Base-by-base conservation (phyloP, 2,797 vertebrate genomes). In the Channa striata region DNA sequence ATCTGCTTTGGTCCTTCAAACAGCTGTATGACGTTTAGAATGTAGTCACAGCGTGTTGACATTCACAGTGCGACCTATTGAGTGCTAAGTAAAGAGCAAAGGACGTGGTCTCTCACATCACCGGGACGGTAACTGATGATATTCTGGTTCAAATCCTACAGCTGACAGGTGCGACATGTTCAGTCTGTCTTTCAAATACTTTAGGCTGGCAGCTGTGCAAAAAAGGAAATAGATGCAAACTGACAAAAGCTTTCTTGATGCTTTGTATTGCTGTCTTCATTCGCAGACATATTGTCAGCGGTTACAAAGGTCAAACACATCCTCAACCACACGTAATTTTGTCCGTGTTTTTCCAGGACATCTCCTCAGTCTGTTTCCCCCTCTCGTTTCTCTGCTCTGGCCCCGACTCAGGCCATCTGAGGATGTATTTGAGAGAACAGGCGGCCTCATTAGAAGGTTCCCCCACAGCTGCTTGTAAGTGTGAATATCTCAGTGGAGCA, bases 361-460 rank as follows among this genome's bases (percentile, higher is more conserved):
- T 19, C 64, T 69, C 59, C 36, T 43, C 6, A 0, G 16, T 60
- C 67, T 51, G 2, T n/a, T 43, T 46, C 70, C 13, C 42, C 53
- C 25, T 58, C 6, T n/a, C 6, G 21, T 42, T 37, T 43, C 48
- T 81, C 43, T 56, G 34, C 59, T 81, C 39, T 33, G 53, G 44
- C 25, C 59, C 44, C 44, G 51, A 44, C 60, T 77, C 52, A 49
- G 48, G 47, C 66, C 0, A 59, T 53, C 62, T 80, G 67, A 65
- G 43, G 42, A 60, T 59, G 68, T 49, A 68, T 64, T 64, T 40
- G 52, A 62, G 67, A 78, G 78, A 50, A 75, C 69, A 69, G 51
- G 20, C 57, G 57, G 57, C 72, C 81, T 81, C 75, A 75, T 84
- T 81, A 81, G 58, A 59, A 49, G 59, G 51, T 47, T 44, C 61